phyloP scores from a whole-genome alignment of 2,888 invertebrate species.

The Trichopoda pennipes region DNA sequence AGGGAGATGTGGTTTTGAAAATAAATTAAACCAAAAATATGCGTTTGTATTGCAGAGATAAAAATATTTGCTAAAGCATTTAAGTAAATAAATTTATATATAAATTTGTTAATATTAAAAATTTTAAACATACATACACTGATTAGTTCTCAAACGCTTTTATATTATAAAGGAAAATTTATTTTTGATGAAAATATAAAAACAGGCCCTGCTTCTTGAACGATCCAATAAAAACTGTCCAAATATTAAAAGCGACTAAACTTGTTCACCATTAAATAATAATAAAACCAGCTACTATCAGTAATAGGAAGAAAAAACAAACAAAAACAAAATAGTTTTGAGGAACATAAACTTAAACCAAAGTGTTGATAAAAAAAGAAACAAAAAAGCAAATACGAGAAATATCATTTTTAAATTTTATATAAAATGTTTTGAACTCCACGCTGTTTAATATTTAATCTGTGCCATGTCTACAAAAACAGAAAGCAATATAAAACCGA shows the following conservation, averaged over 20 bases:
- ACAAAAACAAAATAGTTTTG: background rate
- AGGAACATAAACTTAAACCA: background rate
- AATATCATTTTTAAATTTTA: too few relatives aligned
- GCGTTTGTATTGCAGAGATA: too few relatives aligned
- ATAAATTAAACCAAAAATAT: background rate
- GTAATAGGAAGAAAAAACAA: background rate
- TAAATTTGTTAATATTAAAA: too few relatives aligned
- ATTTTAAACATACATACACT: background rate
- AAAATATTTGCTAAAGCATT: too few relatives aligned
- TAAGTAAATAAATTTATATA: too few relatives aligned
- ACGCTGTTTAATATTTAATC: too few relatives aligned
- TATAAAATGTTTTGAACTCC: too few relatives aligned
- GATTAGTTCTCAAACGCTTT: background rate
- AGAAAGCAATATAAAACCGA: conserved; percentile 8
- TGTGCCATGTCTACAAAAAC: too few relatives aligned
- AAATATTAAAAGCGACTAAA: conserved; percentile 29
- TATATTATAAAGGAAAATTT: background rate
- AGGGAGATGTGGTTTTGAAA: background rate
- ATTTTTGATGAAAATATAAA: background rate
- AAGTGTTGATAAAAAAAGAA: background rate
- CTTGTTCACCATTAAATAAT: conserved; percentile 19
- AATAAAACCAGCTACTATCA: conserved; percentile 26
- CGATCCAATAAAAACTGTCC: conserved; percentile 55
- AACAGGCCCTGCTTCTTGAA: conserved; percentile 53
- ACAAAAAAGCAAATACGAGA: background rate